A percentile compares a stretch with the other conserved stretches of the same genome.
These are phyloP conservation scores for Cololabis saira DNA, from an alignment of 2,113 vertebrate species.

Conservation along the genomic window DNA sequence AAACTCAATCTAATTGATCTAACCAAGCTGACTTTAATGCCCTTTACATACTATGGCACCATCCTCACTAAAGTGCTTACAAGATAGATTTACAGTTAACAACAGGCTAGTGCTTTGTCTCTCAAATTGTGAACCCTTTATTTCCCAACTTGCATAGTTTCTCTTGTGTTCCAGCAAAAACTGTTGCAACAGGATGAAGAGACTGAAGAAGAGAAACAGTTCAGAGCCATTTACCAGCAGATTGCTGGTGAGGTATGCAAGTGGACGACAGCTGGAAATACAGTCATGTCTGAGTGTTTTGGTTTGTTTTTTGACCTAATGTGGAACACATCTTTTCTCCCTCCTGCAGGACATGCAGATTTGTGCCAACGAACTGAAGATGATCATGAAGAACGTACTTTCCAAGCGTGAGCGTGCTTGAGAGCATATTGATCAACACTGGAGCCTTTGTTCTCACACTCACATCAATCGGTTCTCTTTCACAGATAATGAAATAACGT, in stretches of 20 bases:
- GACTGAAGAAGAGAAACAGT: conserved; percentile 89
- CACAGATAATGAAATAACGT: conserved; percentile 88
- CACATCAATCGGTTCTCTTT: background rate
- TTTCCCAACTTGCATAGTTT: background rate
- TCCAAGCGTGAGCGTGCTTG: conserved; percentile 86
- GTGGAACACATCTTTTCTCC: background rate
- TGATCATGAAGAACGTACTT: conserved; percentile 88
- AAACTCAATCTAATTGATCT: too few species aligned
- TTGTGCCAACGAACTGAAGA: conserved; percentile 92
- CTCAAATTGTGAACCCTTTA: background rate
- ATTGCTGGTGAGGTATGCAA: conserved; percentile 92
- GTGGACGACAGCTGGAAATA: background rate
- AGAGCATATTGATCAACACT: background rate
- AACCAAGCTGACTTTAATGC: too few species aligned
- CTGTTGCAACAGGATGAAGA: conserved; percentile 68
- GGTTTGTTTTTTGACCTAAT: background rate
- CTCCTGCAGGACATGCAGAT: conserved; percentile 93
- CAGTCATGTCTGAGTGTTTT: background rate
- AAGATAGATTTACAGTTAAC: too few species aligned
- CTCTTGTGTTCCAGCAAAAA: conserved; percentile 46
- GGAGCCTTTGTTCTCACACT: background rate
- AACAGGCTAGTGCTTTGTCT: too few species aligned
- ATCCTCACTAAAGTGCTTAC: too few species aligned
- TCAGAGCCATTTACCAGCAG: conserved; percentile 90
- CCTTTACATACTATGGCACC: too few species aligned